phyloP scores from a whole-genome alignment of 2,888 invertebrate genomes.

The Xestia ashworthii region DNA sequence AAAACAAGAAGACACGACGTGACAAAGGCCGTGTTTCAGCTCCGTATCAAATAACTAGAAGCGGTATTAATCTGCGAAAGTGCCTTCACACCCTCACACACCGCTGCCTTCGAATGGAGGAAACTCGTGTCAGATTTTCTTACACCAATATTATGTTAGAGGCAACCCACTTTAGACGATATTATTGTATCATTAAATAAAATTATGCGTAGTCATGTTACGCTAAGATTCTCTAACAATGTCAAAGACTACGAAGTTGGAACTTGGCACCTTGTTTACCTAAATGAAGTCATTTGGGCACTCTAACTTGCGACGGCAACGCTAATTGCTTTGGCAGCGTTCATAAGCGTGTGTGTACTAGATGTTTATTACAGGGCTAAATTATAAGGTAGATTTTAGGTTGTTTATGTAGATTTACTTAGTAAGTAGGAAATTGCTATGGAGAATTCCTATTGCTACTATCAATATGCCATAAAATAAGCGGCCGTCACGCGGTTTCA shows the following conservation, averaged over 20 bases:
- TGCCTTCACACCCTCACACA: conserved; percentile 66
- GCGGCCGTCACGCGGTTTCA: no score
- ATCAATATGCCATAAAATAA: background rate
- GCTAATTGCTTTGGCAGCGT: conserved; percentile 57
- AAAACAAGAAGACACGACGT: conserved; percentile 36
- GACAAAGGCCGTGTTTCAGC: conserved; percentile 29
- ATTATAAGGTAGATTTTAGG: conserved; percentile 11
- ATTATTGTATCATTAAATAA: conserved; percentile 1
- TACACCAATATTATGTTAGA: conserved; percentile 14
- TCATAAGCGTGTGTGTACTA: conserved; percentile 18
- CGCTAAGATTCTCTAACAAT: conserved; percentile 13
- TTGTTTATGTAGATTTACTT: background rate
- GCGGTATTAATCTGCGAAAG: conserved; percentile 73
- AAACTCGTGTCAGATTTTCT: conserved; percentile 39
- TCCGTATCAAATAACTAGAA: conserved; percentile 64
- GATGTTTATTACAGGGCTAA: conserved; percentile 29
- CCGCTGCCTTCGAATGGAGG: conserved; percentile 63
- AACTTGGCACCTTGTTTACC: conserved; percentile 49
- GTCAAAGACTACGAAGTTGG: conserved; percentile 20
- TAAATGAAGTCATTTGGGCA: conserved; percentile 49
- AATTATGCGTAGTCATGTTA: conserved; percentile 19
- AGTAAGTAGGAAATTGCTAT: background rate
- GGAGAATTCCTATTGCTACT: background rate
- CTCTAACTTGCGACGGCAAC: conserved; percentile 28
- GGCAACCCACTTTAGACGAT: conserved; percentile 3